Percentiles rank a stretch among this genome's conserved stretches.
These are phyloP conservation scores for Cremastinae sp. DNA, from an alignment of 2,888 invertebrate species.

Conservation along the genomic window DNA sequence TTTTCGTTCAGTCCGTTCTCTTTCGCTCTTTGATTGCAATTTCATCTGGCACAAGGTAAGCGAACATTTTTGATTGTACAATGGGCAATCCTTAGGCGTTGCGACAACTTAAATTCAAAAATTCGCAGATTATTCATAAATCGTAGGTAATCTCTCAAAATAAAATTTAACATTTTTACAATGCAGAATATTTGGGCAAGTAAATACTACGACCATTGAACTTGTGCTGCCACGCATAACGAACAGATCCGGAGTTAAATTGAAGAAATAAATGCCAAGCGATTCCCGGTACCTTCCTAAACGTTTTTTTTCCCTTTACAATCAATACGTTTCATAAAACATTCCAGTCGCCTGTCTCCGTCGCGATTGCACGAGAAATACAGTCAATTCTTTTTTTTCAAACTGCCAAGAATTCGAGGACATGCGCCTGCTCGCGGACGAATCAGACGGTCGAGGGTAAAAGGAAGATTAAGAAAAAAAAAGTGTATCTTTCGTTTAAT, in stretches of 20 bases:
- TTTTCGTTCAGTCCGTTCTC: neutral
- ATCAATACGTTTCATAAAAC: too few species aligned
- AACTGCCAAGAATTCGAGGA: slow-evolving; percentile 7
- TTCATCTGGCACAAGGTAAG: slow-evolving; percentile 8
- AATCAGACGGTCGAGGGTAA: slow-evolving; percentile 3
- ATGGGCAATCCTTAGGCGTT: neutral
- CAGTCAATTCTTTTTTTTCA: neutral
- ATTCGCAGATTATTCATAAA: too few species aligned
- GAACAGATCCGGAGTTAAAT: neutral
- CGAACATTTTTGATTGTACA: neutral
- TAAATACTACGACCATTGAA: slow-evolving; percentile 3
- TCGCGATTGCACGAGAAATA: slow-evolving; percentile 48
- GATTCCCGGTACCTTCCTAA: slow-evolving; percentile 2
- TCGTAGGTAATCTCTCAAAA: too few species aligned
- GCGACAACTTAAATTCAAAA: slow-evolving; percentile 5
- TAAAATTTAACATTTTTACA: neutral
- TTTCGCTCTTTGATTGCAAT: slow-evolving; percentile 16
- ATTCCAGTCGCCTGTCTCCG: slow-evolving; percentile 17
- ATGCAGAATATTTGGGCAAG: neutral
- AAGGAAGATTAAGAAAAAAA: slow-evolving; percentile 17
- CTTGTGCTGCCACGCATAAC: neutral
- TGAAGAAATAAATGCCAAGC: neutral
- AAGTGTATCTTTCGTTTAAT: too few species aligned
- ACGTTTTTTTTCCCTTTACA: neutral
- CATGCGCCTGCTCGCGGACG: neutral